Evolutionary conservation across 2,113 vertebrate genomes (phyloP).

Genomic region (Tangachromis dhanisi): DNA sequence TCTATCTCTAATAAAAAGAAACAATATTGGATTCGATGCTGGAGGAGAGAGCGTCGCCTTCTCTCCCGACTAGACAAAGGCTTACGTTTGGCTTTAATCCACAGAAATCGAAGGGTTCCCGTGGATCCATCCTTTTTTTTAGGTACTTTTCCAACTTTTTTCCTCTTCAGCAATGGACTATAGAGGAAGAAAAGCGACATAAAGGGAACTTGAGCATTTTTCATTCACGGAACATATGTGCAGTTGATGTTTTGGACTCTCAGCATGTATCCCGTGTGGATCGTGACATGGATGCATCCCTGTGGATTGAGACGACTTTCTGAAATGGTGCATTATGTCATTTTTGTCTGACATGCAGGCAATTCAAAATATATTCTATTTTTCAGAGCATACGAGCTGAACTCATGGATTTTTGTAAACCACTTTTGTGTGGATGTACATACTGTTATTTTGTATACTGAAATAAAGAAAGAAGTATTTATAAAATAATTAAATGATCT

Average conservation of each 20-base stretch:
- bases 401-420: conserved; percentile 75
- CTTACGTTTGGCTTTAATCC: conserved; percentile 34
- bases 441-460: conserved; percentile 86
- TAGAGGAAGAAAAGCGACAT: conserved; percentile 33
- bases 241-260: conserved; percentile 46
- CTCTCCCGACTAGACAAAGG: conserved; percentile 12
- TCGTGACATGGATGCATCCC: conserved; percentile 44
- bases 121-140: conserved; percentile 46
- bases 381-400: conserved; percentile 61
- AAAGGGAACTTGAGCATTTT: conserved; percentile 69
- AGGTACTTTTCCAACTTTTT: conserved; percentile 29
- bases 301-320: conserved; percentile 52
- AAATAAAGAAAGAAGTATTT: conserved; percentile 94
- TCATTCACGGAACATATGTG: conserved; percentile 40
- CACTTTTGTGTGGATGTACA: conserved; percentile 90
- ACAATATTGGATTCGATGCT: conserved; percentile 55
- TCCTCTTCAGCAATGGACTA: conserved; percentile 33
- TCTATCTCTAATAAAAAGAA: conserved; percentile 62
- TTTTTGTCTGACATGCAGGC: conserved; percentile 48
- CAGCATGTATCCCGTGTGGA: conserved; percentile 22
- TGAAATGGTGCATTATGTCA: conserved; percentile 36
- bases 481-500: conserved; percentile 79
- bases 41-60: conserved; percentile 23
- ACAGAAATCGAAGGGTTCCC: conserved; percentile 35
- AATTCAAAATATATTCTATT: conserved; percentile 55